phyloP scores from a whole-genome alignment of 2,797 vertebrate genomes.

The Morelia viridis region DNA sequence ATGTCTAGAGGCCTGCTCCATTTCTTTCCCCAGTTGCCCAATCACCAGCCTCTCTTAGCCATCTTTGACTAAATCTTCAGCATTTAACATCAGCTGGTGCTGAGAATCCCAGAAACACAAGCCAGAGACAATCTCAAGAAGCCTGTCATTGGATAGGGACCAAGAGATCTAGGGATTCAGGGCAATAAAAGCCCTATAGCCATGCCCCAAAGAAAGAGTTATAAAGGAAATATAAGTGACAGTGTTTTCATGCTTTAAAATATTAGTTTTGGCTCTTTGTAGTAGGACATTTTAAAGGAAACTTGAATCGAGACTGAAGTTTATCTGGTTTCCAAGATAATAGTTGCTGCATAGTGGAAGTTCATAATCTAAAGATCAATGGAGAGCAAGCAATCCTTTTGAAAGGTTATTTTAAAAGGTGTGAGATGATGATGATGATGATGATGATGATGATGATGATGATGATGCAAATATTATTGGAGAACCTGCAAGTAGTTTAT shows the following conservation, averaged over 20 bases:
- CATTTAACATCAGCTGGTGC: neutral
- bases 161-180: neutral
- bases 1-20: neutral
- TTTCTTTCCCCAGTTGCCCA: neutral
- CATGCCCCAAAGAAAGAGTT: neutral
- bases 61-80: neutral
- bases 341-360: rapidly evolving
- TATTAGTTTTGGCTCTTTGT: neutral
- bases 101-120: neutral
- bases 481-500: constrained; percentile 41
- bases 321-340: constrained; percentile 25
- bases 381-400: constrained; percentile 16
- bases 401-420: neutral
- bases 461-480: constrained; percentile 6
- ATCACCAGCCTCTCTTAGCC: neutral
- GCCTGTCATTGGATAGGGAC: neutral
- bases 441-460: neutral
- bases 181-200: neutral
- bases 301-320: constrained; percentile 23
- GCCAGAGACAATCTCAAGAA: neutral
- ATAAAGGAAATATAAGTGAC: neutral
- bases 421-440: constrained; percentile 9
- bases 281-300: constrained; percentile 30
- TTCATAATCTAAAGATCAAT: neutral
- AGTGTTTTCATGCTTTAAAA: neutral